Evolutionary conservation across 1,140 invertebrate species (phyloP).

Genomic region (Trissolcus basalis): DNA sequence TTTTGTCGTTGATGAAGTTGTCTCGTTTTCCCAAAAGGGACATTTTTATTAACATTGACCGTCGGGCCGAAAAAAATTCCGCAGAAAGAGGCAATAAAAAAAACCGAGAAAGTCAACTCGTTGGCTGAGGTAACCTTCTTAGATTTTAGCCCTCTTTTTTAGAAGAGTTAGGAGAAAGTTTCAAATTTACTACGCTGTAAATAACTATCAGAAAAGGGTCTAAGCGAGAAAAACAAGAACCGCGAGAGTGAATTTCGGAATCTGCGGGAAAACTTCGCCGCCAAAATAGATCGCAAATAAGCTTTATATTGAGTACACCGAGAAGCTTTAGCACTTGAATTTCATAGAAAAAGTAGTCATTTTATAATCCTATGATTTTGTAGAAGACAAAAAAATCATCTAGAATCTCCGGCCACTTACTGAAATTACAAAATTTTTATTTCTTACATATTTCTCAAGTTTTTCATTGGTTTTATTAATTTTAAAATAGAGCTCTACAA

Average conservation of each 20-base stretch:
- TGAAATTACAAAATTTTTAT: too few relatives aligned
- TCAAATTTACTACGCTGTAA: slow-evolving; percentile 68
- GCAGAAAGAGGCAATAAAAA: slow-evolving; percentile 48
- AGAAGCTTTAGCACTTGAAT: too few relatives aligned
- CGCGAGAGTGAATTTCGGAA: slow-evolving; percentile 43
- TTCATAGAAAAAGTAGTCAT: too few relatives aligned
- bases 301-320: slow-evolving; percentile 9
- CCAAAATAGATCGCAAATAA: slow-evolving; percentile 35
- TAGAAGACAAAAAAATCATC: too few relatives aligned
- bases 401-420: too few relatives aligned
- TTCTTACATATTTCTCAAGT: too few relatives aligned
- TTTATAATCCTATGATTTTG: too few relatives aligned
- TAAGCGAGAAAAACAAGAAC: slow-evolving; percentile 42
- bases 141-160: slow-evolving; percentile 58
- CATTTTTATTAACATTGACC: slow-evolving; percentile 16
- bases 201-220: slow-evolving; percentile 66
- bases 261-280: slow-evolving; percentile 40
- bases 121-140: slow-evolving; percentile 50
- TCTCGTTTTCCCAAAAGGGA: slow-evolving; percentile 31
- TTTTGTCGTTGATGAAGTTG: slow-evolving; percentile 39
- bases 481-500: too few relatives aligned
- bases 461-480: too few relatives aligned
- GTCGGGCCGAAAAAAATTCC: slow-evolving; percentile 34
- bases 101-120: slow-evolving; percentile 63
- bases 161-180: slow-evolving; percentile 73